A percentile compares a stretch with the other conserved stretches of the same genome.
phyloP scores from a whole-genome alignment of 2,888 invertebrate genomes.

The Apomyelois bistriatella region DNA sequence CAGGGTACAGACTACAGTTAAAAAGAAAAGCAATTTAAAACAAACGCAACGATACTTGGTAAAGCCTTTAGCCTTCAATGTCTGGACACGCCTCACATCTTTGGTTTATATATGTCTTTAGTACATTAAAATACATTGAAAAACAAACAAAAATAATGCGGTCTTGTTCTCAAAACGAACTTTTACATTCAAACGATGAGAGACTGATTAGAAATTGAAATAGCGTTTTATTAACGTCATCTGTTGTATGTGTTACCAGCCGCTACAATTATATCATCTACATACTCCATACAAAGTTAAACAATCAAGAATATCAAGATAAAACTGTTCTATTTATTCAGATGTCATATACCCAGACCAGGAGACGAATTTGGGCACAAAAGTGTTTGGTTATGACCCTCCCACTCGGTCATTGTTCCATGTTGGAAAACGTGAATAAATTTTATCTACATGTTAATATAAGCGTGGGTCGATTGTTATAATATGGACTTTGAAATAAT shows the following conservation, averaged over 20 bases:
- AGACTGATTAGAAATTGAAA: no score
- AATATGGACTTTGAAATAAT: no score
- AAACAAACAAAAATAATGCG: no score
- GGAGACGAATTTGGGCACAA: not conserved
- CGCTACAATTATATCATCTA: no score
- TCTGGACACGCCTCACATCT: not conserved
- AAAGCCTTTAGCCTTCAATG: not conserved
- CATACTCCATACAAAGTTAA: no score
- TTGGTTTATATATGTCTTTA: not conserved
- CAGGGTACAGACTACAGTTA: not conserved
- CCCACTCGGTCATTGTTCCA: not conserved
- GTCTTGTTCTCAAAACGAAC: no score
- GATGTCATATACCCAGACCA: not conserved
- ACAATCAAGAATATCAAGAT: no score
- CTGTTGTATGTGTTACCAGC: no score
- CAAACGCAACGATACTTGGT: not conserved
- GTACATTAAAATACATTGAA: not conserved
- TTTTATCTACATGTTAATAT: not conserved
- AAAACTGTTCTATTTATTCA: no score
- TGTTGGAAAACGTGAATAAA: slow-evolving; percentile 1
- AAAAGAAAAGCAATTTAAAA: not conserved
- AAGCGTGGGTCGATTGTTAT: not conserved
- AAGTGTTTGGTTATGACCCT: not conserved
- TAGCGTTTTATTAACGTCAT: no score
- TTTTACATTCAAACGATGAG: no score